Conservation (phyloP, 2,113 vertebrate species). For the Cynocephalus volans region DNA sequence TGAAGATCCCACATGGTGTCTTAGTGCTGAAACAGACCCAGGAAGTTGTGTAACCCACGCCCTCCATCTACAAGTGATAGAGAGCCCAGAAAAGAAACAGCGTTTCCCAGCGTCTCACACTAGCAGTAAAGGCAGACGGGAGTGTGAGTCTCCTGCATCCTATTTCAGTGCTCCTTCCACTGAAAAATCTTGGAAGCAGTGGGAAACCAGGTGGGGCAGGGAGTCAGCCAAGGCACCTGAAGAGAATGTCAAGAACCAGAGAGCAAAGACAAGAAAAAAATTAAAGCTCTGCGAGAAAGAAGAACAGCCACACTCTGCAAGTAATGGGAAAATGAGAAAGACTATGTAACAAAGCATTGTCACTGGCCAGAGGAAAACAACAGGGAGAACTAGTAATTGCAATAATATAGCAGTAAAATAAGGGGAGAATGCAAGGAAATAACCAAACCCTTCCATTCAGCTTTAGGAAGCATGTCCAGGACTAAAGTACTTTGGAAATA, state of each 20-base stretch:
- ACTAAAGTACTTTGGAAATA: slow-evolving; percentile 18
- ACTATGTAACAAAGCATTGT: not conserved
- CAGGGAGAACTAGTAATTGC: not conserved
- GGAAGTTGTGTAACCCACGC: not conserved
- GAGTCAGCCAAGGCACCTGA: slow-evolving; percentile 59
- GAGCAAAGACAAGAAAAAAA: not conserved
- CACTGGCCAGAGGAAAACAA: slow-evolving; percentile 6
- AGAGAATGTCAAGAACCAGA: slow-evolving; percentile 62
- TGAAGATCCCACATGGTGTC: not conserved
- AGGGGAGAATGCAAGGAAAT: not conserved
- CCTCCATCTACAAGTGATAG: not conserved
- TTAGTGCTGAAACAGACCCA: not conserved
- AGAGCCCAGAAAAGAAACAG: slow-evolving; percentile 32
- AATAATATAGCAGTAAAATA: not conserved
- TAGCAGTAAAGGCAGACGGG: not conserved
- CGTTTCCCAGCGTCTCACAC: not conserved
- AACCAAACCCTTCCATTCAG: not conserved
- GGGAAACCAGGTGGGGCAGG: slow-evolving; percentile 56
- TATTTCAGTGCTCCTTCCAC: slow-evolving; percentile 7
- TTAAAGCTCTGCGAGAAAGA: not conserved
- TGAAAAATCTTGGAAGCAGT: slow-evolving; percentile 49
- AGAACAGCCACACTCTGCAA: not conserved
- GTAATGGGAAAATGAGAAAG: not conserved
- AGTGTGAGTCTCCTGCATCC: not conserved
- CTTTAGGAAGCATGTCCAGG: not conserved